Evolutionary conservation across 2,888 invertebrate genomes (phyloP).

Genomic region (Trileptium ribeirensis): DNA sequence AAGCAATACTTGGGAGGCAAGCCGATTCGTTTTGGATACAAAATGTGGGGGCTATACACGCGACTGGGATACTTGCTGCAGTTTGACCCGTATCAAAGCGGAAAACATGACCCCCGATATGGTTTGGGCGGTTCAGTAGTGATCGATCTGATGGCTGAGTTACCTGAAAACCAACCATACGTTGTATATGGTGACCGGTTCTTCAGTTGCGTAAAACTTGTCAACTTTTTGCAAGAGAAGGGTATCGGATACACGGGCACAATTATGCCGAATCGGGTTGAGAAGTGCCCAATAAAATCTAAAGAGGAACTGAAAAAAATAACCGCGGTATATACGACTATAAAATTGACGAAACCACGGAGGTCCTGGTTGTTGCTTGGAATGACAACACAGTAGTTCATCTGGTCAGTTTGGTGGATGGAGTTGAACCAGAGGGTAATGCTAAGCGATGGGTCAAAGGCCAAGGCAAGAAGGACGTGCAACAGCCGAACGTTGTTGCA

Average conservation of each 20-base stretch:
- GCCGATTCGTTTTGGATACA: slow-evolving; percentile 47
- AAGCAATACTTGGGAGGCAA: slow-evolving; percentile 48
- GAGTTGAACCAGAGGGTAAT: not conserved
- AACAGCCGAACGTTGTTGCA: slow-evolving; percentile 19
- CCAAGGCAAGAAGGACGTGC: not conserved
- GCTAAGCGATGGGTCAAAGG: slow-evolving; percentile 1
- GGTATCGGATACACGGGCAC: slow-evolving; percentile 40
- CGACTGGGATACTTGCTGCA: slow-evolving; percentile 45
- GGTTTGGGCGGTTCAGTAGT: slow-evolving; percentile 35
- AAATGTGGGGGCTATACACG: slow-evolving; percentile 46
- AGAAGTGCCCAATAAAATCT: not conserved
- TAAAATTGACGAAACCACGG: not conserved
- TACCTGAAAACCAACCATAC: slow-evolving; percentile 32
- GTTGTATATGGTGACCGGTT: slow-evolving; percentile 42
- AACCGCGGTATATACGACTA: not conserved
- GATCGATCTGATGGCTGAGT: slow-evolving; percentile 31
- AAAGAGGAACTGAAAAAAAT: not conserved
- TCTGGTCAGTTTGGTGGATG: not conserved
- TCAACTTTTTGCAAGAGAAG: slow-evolving; percentile 33
- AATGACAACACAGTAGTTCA: slow-evolving; percentile 5
- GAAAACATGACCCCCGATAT: slow-evolving; percentile 31
- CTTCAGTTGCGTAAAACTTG: slow-evolving; percentile 41
- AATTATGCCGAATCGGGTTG: slow-evolving; percentile 21
- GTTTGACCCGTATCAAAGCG: slow-evolving; percentile 46
- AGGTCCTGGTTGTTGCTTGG: slow-evolving; percentile 4